Evolutionary conservation across 2,888 invertebrate species (phyloP), one percentile per base, ranked within the genome.

Genomic region (Bombylius discolor): DNA sequence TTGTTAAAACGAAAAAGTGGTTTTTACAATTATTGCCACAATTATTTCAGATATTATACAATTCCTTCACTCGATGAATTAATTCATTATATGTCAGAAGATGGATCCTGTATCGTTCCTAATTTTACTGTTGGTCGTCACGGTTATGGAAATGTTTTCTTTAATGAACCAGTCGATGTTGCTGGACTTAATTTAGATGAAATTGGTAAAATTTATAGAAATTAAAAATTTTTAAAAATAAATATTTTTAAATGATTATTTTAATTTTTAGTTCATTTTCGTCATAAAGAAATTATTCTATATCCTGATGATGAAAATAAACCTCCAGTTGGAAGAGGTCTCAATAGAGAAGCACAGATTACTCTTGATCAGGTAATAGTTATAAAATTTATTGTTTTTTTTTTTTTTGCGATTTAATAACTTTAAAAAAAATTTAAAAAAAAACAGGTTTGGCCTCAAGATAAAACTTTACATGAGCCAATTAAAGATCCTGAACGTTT

Each of bases 281-380:
- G 94, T 5, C 87, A 93, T 71, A 93, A 95, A 69, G 97, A 99
- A 74, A 87, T 99, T 4, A 88, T 89, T 31, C 84, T 99, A 5
- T 99, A 99, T 77, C 96, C 97, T 0, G 91, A 94, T 65, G 89
- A 92, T 61, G 78, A 80, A 0, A 81, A 81, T 56, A 98, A 97
- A 71, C 98, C 99, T 0, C 82, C 88, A 0, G 75, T 89, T 7
- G 98, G 97, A 0, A 78, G 81, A 59, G 96, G 88, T 0, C 77
- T 99, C 48, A 99, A 99, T 76, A 80, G 91, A 13, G 84, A 83
- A 48, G 97, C 97, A 3, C 87, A 95, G 68, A 86, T 91, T 3
- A 96, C 96, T 0, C 76, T 99, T 51, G 95, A 98, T 72, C 81
- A 91, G 62, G 89, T 97, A 33, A 42, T 42, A 36, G 48, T 31